Evolutionary conservation across 2,113 vertebrate genomes (phyloP).

Genomic region (Anarhynchus alexandrinus): DNA sequence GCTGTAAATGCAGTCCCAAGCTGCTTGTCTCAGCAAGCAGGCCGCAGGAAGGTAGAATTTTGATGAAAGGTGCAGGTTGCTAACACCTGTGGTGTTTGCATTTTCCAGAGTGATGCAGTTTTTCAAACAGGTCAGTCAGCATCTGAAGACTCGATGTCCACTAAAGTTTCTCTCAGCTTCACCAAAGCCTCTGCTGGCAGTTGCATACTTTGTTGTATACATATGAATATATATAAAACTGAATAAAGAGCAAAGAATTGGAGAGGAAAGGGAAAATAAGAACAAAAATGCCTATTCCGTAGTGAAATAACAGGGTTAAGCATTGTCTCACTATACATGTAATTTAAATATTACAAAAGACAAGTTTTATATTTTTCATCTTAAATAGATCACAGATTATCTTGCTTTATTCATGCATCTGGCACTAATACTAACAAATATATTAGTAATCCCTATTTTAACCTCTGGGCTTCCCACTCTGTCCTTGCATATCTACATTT

Average conservation of each 20-base stretch:
- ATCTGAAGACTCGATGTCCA: neutral
- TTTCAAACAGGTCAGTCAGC: neutral
- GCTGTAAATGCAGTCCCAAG: neutral
- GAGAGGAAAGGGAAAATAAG: neutral
- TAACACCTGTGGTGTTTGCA: neutral
- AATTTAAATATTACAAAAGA: neutral
- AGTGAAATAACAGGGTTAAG: neutral
- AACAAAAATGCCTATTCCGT: neutral
- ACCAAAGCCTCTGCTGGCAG: neutral
- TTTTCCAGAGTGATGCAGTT: neutral
- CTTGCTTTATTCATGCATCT: neutral
- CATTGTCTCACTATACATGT: neutral
- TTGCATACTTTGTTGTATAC: neutral
- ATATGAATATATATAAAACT: neutral
- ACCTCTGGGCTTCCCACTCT: neutral
- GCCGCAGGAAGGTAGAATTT: neutral
- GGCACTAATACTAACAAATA: neutral
- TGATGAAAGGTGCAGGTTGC: neutral
- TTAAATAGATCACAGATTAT: neutral
- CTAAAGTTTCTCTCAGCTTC: neutral
- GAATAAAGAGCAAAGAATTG: neutral
- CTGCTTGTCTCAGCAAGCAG: constrained; percentile 8
- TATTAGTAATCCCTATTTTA: neutral
- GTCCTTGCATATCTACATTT: neutral
- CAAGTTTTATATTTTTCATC: neutral